These are phyloP conservation scores for Sesamia inferens DNA, from an alignment of 2,888 invertebrate genomes.

Conservation along the genomic window DNA sequence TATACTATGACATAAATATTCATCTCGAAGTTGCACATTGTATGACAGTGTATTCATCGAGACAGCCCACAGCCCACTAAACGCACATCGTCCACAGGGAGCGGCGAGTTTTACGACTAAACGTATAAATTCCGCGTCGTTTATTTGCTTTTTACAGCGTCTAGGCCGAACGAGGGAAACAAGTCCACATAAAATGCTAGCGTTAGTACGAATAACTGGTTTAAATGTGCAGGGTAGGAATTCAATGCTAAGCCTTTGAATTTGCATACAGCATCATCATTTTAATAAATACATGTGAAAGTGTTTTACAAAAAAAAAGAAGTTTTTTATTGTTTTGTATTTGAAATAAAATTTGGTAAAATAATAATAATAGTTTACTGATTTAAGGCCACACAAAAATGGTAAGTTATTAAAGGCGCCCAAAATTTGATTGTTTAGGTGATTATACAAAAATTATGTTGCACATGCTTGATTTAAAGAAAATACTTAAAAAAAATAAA, in stretches of 20 bases:
- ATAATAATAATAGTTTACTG: too few species aligned
- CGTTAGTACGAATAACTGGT: slow-evolving; percentile 22
- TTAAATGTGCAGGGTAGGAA: neutral
- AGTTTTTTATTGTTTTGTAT: too few species aligned
- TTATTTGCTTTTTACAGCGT: slow-evolving; percentile 66
- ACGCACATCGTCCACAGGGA: slow-evolving; percentile 50
- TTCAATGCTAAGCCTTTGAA: neutral
- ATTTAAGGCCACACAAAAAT: too few species aligned
- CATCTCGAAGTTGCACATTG: slow-evolving; percentile 32
- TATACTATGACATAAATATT: slow-evolving; percentile 33
- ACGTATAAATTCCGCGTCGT: slow-evolving; percentile 64
- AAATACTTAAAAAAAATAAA: too few species aligned
- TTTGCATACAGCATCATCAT: neutral
- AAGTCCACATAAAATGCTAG: slow-evolving; percentile 19
- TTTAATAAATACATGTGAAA: too few species aligned
- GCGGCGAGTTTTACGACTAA: slow-evolving; percentile 60
- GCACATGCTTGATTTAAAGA: too few species aligned
- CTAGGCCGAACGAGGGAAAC: slow-evolving; percentile 48
- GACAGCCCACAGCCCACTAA: slow-evolving; percentile 31
- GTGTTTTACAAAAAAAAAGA: too few species aligned
- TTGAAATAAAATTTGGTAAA: too few species aligned
- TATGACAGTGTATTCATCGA: slow-evolving; percentile 45
- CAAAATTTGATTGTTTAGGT: too few species aligned
- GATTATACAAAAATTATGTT: too few species aligned
- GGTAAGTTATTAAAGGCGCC: too few species aligned